phyloP scores from a whole-genome alignment of 2,797 vertebrate genomes.

The Takifugu rubripes region DNA sequence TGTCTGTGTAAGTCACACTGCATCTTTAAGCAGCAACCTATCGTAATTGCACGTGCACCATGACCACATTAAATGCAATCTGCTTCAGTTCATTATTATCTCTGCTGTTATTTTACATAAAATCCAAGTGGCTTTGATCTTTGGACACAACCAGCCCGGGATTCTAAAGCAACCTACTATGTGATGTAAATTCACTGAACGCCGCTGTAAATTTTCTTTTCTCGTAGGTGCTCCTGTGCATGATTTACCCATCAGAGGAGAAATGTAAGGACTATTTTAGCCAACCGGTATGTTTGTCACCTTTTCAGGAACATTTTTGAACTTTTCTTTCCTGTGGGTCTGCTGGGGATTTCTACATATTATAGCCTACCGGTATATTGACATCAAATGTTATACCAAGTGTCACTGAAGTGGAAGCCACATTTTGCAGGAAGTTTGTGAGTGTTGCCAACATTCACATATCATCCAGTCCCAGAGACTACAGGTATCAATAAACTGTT shows the following conservation, averaged over 20 bases:
- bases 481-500: no score
- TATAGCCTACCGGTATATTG: neutral
- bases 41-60: no score
- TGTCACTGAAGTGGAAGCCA: no score
- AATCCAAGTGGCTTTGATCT: no score
- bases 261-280: neutral
- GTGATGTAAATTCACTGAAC: neutral
- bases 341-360: no score
- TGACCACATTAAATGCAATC: no score
- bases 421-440: no score
- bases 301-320: neutral
- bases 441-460: neutral
- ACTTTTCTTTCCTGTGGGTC: neutral
- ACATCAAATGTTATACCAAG: neutral
- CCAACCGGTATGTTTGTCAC: slow-evolving; percentile 5
- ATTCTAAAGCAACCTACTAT: no score
- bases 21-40: no score
- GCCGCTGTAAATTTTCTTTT: neutral
- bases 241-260: neutral
- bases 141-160: no score
- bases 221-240: slow-evolving; percentile 16
- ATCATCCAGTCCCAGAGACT: neutral
- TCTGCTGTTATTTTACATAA: no score
- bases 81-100: no score
- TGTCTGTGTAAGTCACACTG: slow-evolving; percentile 18